Evolutionary conservation across 2,797 vertebrate genomes (phyloP).

Genomic region (Tolypeutes matacus): DNA sequence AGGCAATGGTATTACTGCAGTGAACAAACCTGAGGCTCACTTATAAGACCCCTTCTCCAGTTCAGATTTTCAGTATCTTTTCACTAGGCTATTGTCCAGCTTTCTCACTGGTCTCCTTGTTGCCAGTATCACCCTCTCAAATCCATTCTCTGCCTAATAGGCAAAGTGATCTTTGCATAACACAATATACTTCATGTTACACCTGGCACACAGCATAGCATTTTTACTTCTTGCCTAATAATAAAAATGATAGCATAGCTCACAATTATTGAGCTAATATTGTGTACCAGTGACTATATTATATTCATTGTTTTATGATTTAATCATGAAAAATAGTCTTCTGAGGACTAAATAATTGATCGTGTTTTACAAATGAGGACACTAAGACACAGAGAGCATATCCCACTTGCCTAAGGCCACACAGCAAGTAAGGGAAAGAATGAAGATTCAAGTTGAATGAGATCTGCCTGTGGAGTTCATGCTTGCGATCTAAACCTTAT

Average conservation of each 20-base stretch:
- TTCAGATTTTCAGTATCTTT: background rate
- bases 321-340: background rate
- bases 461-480: background rate
- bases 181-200: background rate
- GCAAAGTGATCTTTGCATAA: background rate
- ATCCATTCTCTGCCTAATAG: background rate
- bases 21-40: background rate
- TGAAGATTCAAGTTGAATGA: background rate
- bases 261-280: background rate
- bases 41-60: background rate
- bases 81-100: background rate
- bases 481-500: background rate
- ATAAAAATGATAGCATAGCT: background rate
- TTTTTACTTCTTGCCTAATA: background rate
- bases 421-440: background rate
- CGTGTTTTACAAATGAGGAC: background rate
- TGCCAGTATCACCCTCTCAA: background rate
- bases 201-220: background rate
- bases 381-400: background rate
- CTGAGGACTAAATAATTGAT: background rate
- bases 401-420: background rate
- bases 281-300: background rate
- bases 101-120: background rate
- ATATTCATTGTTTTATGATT: background rate
- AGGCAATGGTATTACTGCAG: background rate